Evolutionary conservation across 2,113 vertebrate species (phyloP), one percentile per base, ranked within the genome.

Genomic region (Heloderma charlesbogerti): DNA sequence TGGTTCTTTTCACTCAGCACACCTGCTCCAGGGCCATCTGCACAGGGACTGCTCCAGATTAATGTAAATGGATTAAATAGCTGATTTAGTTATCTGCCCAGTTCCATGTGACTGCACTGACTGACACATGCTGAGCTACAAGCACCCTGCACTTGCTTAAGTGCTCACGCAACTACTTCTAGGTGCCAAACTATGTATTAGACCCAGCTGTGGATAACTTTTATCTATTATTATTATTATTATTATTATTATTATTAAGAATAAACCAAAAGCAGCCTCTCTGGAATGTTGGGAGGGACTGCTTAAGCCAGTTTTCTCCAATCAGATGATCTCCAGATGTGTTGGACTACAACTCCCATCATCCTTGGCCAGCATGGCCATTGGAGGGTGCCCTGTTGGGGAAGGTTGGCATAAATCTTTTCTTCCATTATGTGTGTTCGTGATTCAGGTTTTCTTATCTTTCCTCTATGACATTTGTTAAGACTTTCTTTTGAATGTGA

Each of bases 11-110:
- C 60, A 67, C 60, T 67, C 43, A n/a, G 83, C 43, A 85, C 8
- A 78, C 34, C 29, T 78, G 57, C 72, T 85, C 1, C 34, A 85
- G 82, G 34, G 34, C 43, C 54, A 78, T 90, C 57, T 67, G 57
- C n/a, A 78, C 71, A 40, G 25, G 78, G 25, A 37, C 31, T 77
- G 40, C 37, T 90, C 34, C 72, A 85, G 82, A 75, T 78, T 78
- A 85, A 84, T 85, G 34, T 85, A 90, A 78, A 85, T 85, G 72
- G 82, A 85, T 90, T 78, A 85, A 90, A 40, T 13, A 78, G 83
- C 43, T 51, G 57, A 84, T 66, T 63, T 25, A 84, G 81, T 89
- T 77, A 75, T 63, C 81, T 72, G 20, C 54, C 54, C 51, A 75
- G 31, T 34, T 69, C 57, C 82, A 51, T 77, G 57, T 60, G 71